Percentiles rank a stretch among this genome's conserved stretches.
Evolutionary conservation across 2,113 vertebrate species (phyloP).

Genomic region (Furnarius figulus): DNA sequence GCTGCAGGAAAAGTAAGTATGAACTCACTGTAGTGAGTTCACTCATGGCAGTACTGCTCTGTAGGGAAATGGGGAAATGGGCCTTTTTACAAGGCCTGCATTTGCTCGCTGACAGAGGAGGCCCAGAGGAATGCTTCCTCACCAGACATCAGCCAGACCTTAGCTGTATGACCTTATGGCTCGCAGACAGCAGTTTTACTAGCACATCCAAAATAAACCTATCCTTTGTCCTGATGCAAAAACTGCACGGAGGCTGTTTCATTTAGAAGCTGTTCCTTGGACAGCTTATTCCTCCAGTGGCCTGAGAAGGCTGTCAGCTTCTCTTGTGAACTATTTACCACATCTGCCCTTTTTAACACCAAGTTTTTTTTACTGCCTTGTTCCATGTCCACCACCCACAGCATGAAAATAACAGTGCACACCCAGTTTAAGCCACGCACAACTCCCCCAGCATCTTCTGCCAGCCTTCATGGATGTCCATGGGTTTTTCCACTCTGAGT

Average conservation of each 20-base stretch:
- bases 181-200: slow-evolving; percentile 29
- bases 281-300: slow-evolving; percentile 19
- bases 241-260: slow-evolving; percentile 35
- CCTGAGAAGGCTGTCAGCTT: slow-evolving; percentile 24
- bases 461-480: neutral
- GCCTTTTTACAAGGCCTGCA: slow-evolving; percentile 14
- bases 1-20: neutral
- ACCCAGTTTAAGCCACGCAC: neutral
- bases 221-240: slow-evolving; percentile 25
- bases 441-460: neutral
- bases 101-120: neutral
- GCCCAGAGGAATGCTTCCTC: slow-evolving; percentile 22
- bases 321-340: slow-evolving; percentile 23
- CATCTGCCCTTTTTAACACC: slow-evolving; percentile 9
- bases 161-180: neutral
- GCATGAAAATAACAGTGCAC: neutral
- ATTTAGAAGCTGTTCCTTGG: slow-evolving; percentile 38
- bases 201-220: slow-evolving; percentile 57
- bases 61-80: neutral
- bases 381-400: neutral
- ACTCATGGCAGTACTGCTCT: neutral
- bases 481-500: neutral
- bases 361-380: neutral
- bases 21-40: neutral
- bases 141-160: slow-evolving; percentile 48